phyloP scores from a whole-genome alignment of 2,797 vertebrate species.

The Natrix natrix region DNA sequence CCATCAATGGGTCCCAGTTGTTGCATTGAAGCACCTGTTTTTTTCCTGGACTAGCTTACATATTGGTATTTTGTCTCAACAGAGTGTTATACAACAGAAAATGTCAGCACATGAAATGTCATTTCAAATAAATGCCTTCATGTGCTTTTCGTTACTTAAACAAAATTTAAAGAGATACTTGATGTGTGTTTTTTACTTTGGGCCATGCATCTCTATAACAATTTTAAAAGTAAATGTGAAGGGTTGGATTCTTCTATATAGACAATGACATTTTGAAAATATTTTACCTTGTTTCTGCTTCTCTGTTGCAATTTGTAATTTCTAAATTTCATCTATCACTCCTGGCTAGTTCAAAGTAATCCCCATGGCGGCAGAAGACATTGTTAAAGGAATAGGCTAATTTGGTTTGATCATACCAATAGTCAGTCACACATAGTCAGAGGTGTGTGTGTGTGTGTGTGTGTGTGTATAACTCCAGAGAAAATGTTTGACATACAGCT shows the following conservation, averaged over 20 bases:
- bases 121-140: background rate
- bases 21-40: background rate
- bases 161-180: background rate
- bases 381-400: slow-evolving; percentile 2
- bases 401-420: background rate
- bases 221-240: background rate
- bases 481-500: slow-evolving; percentile 22
- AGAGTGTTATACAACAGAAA: background rate
- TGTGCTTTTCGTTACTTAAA: background rate
- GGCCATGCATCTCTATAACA: background rate
- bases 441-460: background rate
- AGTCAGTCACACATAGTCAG: background rate
- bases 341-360: background rate
- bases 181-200: background rate
- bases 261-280: background rate
- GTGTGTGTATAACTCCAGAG: background rate
- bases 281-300: background rate
- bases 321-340: background rate
- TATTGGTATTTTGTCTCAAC: background rate
- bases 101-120: background rate
- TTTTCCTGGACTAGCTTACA: background rate
- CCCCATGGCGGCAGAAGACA: background rate
- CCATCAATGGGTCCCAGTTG: background rate
- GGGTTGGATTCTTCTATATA: background rate
- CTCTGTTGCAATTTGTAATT: background rate